Evolutionary conservation across 1,140 invertebrate species (phyloP).

Genomic region (Aethina tumida): DNA sequence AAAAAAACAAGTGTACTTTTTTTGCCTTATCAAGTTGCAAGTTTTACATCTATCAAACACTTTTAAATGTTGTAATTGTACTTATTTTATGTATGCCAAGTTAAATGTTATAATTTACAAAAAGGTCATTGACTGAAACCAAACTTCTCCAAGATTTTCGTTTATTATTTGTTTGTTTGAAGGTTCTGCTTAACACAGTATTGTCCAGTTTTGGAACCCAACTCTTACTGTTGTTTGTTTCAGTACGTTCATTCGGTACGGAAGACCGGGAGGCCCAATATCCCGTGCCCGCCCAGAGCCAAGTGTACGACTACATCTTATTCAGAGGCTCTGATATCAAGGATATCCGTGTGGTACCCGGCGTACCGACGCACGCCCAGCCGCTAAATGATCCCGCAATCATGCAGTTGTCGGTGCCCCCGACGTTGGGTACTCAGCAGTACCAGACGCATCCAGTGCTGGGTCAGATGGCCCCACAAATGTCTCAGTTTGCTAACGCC

Average conservation of each 20-base stretch:
- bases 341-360: slow-evolving; percentile 90
- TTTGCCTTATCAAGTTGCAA: no score
- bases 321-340: slow-evolving; percentile 98
- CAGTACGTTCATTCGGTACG: slow-evolving; percentile 97
- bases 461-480: slow-evolving; percentile 42
- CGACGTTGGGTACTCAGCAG: slow-evolving; percentile 42
- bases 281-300: slow-evolving; percentile 89
- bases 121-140: no score
- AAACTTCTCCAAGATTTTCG: no score
- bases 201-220: no score
- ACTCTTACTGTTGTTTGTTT: slow-evolving; percentile 31
- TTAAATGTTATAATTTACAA: no score
- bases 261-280: slow-evolving; percentile 91
- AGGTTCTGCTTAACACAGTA: no score
- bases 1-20: no score
- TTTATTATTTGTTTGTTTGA: no score
- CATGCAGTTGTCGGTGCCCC: slow-evolving; percentile 75
- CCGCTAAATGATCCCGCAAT: slow-evolving; percentile 90
- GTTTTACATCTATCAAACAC: no score
- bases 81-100: no score
- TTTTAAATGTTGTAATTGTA: no score
- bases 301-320: slow-evolving; percentile 97
- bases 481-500: slow-evolving; percentile 35
- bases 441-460: slow-evolving; percentile 46
- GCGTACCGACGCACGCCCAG: slow-evolving; percentile 59